Base-by-base conservation (phyloP, 2,888 invertebrate genomes). In the Drosophila suboccidentalis region DNA sequence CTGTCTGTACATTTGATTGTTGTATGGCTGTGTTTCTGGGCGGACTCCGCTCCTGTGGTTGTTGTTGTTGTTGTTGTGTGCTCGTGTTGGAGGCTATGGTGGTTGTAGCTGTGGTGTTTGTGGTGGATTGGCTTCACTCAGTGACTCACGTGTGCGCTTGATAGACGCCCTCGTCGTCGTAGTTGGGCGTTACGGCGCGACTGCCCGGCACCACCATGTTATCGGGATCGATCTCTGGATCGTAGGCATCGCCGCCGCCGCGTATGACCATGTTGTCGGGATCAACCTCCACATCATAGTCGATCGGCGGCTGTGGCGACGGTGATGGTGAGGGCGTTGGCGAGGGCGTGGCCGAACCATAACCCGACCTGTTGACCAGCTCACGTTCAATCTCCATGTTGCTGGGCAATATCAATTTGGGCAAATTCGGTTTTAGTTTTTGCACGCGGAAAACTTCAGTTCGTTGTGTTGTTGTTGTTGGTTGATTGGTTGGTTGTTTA, bases 361-460 rank as follows among this genome's bases (percentile, higher is more conserved):
- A 53, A 10, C 32, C 39, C 19, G 34, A 55, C 10, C 47, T 44
- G 29, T 11, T 50, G 44, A 9, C 53, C 47, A 65, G 57, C 39
- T 79, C 78, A 50, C 83, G 80, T 75, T 90, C 89, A 75, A 92
- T 84, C 78, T 86, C 91, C 78, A 87, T 85, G 75, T 92, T 92
- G 75, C 88, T 86, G 82, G 92, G 92, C 84, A 92, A 83, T 84
- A 92, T 92, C 78, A 92, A 87, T 90, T 92, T 92, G 50, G 92
- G 92, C 78, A 92, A 90, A 77, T 93, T 93, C 62, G 92, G 91
- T 82, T 92, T 93, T 54, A 92, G 72, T 82, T 93, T 93, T 90
- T 93, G 90, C 82, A 93, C 91, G 86, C 92, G 92, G 73, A 93
- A 91, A 89, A 93, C 92, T 93, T 17, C 51, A 59, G 32, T 10